Evolutionary conservation across 2,888 invertebrate species (phyloP), one percentile per base, ranked within the genome.

Genomic region (Philhelius pedissequus): DNA sequence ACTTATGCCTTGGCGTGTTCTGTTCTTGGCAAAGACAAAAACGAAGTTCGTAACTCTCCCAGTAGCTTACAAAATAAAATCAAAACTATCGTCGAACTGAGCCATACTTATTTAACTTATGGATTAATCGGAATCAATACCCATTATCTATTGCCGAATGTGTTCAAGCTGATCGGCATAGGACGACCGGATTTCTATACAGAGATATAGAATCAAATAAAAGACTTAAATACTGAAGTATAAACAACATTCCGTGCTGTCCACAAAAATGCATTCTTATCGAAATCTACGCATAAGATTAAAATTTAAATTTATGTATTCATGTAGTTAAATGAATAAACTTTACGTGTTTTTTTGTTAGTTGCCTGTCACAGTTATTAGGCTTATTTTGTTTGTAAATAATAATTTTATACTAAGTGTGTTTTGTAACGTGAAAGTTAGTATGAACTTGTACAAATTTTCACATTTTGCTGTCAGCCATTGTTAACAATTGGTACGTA

Each of bases 111-210:
- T 91, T 92, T 97, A 79, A 95, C 95, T 27, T 97, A 96, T 90
- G 94, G 94, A 5, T 93, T 95, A 89, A 95, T 98, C 52, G 97
- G 97, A 0, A 94, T 97, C 87, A 95, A 95, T 90, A 95, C 95
- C 1, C 93, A 95, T 0, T 96, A 95, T 90, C 91, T 95, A 56
- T 93, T 96, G 86, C 98, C 98, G 1, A 94, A 94, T 87, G 93
- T 96, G 32, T 98, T 97, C 91, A 92, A 94, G 58, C 91, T 94
- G 87, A 90, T 98, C 56, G 94, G 94, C 83, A 96, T 98, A 87
- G 96, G 96, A 89, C 92, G 97, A 88, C 95, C 95, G 0, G 95
- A 96, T 1, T 97, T 96, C 92, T 97, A 96, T 89, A 96, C 96
- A 0, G 97, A 97, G 93, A 94, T 97, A 87, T 96, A 93, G 93